phyloP scores from a whole-genome alignment of 2,113 vertebrate genomes.

The Anguilla rostrata region DNA sequence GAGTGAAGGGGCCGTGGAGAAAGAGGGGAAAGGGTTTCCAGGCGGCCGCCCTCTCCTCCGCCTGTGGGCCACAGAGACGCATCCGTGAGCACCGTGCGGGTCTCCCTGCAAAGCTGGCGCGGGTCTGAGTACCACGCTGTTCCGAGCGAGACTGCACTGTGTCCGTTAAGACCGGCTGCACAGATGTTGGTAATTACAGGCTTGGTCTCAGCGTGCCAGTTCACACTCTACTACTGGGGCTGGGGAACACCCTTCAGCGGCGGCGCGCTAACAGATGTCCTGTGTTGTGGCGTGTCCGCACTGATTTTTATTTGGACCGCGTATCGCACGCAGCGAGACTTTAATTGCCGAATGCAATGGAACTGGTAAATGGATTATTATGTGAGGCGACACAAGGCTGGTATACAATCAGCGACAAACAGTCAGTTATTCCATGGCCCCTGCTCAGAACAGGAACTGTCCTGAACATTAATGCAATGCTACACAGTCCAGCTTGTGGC shows the following conservation, averaged over 20 bases:
- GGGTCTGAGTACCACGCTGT: conserved; percentile 16
- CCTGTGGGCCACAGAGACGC: background rate
- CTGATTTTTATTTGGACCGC: background rate
- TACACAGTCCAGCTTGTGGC: background rate
- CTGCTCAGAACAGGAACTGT: background rate
- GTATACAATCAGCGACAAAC: background rate
- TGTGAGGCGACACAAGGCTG: background rate
- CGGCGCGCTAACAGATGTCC: background rate
- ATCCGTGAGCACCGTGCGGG: background rate
- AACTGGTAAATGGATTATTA: background rate
- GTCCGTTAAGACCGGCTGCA: background rate
- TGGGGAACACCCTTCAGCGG: background rate
- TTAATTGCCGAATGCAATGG: background rate
- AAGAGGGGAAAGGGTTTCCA: background rate
- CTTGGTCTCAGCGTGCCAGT: conserved; percentile 27
- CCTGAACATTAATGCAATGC: background rate
- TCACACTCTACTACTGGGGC: background rate
- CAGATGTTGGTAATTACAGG: conserved; percentile 46
- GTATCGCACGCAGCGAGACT: background rate
- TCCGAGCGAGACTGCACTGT: conserved; percentile 12
- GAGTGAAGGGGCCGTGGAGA: background rate
- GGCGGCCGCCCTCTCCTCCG: background rate
- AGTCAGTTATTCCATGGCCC: background rate
- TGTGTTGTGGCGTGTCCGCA: background rate
- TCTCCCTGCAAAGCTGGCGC: conserved; percentile 20